Evolutionary conservation across 2,888 invertebrate species (phyloP).

Genomic region (Acanthoscelides obtectus): DNA sequence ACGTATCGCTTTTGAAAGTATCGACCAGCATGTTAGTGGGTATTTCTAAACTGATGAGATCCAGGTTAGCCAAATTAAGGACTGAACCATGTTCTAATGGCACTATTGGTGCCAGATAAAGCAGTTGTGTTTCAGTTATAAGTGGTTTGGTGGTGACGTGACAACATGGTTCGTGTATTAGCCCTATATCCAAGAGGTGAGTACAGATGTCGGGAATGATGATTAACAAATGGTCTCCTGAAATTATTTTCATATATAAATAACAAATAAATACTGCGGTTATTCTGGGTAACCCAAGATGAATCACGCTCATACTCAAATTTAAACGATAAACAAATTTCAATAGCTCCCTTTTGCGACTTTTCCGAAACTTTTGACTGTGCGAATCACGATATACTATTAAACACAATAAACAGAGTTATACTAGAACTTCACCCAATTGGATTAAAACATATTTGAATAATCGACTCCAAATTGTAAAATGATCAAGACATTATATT

Average conservation of each 20-base stretch:
- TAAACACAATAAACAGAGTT: too few relatives aligned
- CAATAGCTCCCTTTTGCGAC: too few relatives aligned
- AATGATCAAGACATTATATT: too few relatives aligned
- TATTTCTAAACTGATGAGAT: slow-evolving; percentile 63
- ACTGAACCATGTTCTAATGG: slow-evolving; percentile 54
- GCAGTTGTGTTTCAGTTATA: slow-evolving; percentile 58
- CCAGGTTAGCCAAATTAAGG: slow-evolving; percentile 67
- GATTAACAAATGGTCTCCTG: slow-evolving; percentile 77
- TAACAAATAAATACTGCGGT: background rate
- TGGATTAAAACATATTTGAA: too few relatives aligned
- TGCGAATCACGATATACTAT: too few relatives aligned
- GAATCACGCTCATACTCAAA: too few relatives aligned
- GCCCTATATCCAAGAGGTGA: slow-evolving; percentile 79
- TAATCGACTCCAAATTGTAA: too few relatives aligned
- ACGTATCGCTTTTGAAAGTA: slow-evolving; percentile 63
- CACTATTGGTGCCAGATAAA: slow-evolving; percentile 59
- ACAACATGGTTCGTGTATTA: slow-evolving; percentile 78
- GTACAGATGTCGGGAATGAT: slow-evolving; percentile 80
- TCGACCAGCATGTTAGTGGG: slow-evolving; percentile 63
- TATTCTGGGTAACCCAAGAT: too few relatives aligned
- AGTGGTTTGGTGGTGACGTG: slow-evolving; percentile 67
- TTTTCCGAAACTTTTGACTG: too few relatives aligned
- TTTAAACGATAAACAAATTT: too few relatives aligned
- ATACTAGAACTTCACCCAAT: too few relatives aligned
- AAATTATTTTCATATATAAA: slow-evolving; percentile 20